Conservation (phyloP, 1,140 invertebrate species). For the Conopomorpha cramerella region DNA sequence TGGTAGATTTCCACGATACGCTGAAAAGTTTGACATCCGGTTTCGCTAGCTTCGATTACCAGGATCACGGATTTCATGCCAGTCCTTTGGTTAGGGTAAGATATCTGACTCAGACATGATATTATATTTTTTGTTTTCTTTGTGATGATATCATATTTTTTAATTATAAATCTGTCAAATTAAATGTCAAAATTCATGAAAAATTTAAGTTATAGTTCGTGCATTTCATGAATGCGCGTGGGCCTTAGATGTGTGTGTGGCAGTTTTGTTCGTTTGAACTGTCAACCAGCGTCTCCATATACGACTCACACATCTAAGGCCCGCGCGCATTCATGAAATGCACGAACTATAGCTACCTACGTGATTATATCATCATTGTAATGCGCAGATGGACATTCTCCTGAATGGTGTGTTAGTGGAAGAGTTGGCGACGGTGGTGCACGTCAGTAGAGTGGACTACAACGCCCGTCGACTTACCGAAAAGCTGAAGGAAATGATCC, state of each 20-base stretch:
- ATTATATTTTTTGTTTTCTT: too few species aligned
- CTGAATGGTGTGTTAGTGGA: conserved; percentile 84
- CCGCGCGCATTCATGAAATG: neutral
- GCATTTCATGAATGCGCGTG: too few species aligned
- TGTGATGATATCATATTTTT: too few species aligned
- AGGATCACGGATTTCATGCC: conserved; percentile 82
- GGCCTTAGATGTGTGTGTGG: too few species aligned
- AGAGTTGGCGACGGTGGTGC: conserved; percentile 86
- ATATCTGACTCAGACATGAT: too few species aligned
- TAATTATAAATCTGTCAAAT: too few species aligned
- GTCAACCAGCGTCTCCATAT: too few species aligned
- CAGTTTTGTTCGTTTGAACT: too few species aligned
- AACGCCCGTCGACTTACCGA: conserved; percentile 73
- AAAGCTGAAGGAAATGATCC: conserved; percentile 87
- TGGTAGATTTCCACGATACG: conserved; percentile 93
- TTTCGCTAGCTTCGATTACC: conserved; percentile 98
- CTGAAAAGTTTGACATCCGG: conserved; percentile 90
- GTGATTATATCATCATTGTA: conserved; percentile 7
- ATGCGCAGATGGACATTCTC: conserved; percentile 72
- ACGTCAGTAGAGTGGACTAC: conserved; percentile 69
- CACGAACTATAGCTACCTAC: neutral
- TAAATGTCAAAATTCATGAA: too few species aligned
- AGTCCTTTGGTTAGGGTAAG: conserved; percentile 76
- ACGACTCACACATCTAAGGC: too few species aligned
- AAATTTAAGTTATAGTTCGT: too few species aligned